These are phyloP conservation scores for Artemia sinica DNA, from an alignment of 2,888 invertebrate species.

Conservation along the genomic window DNA sequence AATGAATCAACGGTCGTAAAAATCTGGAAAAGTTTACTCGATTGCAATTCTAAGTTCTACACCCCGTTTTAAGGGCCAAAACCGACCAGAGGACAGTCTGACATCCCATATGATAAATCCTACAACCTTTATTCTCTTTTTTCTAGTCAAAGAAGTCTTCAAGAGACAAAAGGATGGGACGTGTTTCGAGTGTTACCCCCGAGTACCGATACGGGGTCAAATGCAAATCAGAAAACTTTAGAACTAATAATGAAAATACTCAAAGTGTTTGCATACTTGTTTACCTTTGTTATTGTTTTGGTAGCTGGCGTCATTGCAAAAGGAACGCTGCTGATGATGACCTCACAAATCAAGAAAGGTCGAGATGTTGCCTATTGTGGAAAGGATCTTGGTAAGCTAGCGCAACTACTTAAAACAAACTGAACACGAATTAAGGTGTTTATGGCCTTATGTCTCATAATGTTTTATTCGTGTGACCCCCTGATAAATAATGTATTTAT, in stretches of 20 bases:
- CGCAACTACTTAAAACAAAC: background rate
- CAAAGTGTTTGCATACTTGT: constrained; percentile 48
- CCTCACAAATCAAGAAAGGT: constrained; percentile 45
- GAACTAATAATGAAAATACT: constrained; percentile 43
- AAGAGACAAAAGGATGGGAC: constrained; percentile 50
- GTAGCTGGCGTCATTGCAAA: constrained; percentile 52
- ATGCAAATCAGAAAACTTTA: constrained; percentile 41
- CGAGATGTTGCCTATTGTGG: constrained; percentile 44
- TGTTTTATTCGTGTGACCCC: too few species aligned
- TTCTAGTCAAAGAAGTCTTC: constrained; percentile 36
- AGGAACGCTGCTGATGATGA: constrained; percentile 51
- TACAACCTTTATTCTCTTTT: background rate
- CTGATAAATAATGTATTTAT: too few species aligned
- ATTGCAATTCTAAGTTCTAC: too few species aligned
- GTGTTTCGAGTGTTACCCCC: constrained; percentile 54
- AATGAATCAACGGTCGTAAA: too few species aligned
- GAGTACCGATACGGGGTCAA: constrained; percentile 48
- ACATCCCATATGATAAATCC: too few species aligned
- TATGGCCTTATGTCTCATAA: too few species aligned
- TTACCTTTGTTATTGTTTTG: constrained; percentile 48
- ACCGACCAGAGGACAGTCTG: too few species aligned
- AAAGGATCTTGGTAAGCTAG: constrained; percentile 33
- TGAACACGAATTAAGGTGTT: too few species aligned
- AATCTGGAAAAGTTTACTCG: too few species aligned
- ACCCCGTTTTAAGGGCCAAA: too few species aligned